These are phyloP conservation scores for Callopanchax toddi DNA, from an alignment of 2,113 vertebrate species.

Conservation along the genomic window DNA sequence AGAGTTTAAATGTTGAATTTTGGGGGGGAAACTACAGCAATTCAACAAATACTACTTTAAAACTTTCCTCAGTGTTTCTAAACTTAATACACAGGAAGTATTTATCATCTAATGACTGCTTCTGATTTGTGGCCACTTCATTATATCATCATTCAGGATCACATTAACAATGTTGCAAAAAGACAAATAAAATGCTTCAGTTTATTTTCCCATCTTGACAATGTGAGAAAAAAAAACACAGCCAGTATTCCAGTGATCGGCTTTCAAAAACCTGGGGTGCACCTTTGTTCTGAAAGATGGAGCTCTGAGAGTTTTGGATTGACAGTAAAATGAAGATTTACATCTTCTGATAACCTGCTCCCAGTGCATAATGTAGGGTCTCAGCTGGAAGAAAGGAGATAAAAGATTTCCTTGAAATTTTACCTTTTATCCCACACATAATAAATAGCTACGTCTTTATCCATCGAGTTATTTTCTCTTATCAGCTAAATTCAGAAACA, in stretches of 20 bases:
- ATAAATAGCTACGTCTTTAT: slow-evolving; percentile 60
- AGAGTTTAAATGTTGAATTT: too few species aligned
- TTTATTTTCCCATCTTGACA: neutral
- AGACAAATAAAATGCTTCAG: neutral
- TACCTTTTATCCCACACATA: slow-evolving; percentile 43
- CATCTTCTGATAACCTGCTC: slow-evolving; percentile 47
- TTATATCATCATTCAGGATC: neutral
- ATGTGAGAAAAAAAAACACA: neutral
- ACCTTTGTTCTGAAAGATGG: neutral
- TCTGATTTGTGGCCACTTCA: neutral
- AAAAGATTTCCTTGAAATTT: slow-evolving; percentile 55
- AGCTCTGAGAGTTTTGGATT: slow-evolving; percentile 22
- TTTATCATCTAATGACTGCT: neutral
- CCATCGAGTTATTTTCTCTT: slow-evolving; percentile 50
- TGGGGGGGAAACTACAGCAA: too few species aligned
- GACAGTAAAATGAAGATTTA: slow-evolving; percentile 52
- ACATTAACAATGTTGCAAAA: neutral
- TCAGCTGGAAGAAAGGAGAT: slow-evolving; percentile 49
- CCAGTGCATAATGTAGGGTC: slow-evolving; percentile 33
- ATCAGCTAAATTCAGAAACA: slow-evolving; percentile 67
- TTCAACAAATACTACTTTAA: too few species aligned
- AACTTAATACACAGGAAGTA: too few species aligned
- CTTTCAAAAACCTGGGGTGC: slow-evolving; percentile 6
- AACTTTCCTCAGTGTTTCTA: too few species aligned
- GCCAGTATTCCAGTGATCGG: slow-evolving; percentile 7